Percentiles rank a stretch among this genome's conserved stretches.
Evolutionary conservation across 2,797 vertebrate species (phyloP).

Genomic region (Danio aesculapii): DNA sequence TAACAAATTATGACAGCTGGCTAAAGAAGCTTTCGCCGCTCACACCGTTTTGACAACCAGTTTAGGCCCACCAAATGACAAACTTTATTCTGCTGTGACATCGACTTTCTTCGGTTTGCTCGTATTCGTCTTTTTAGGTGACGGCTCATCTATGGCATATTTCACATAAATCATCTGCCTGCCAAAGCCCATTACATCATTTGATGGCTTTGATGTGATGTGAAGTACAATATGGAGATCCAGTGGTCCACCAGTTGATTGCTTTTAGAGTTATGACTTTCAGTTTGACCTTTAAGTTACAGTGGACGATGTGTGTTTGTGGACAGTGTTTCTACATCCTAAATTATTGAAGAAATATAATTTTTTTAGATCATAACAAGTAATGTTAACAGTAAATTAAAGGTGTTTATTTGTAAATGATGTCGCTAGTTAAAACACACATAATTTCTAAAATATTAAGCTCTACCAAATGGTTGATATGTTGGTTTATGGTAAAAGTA

Average conservation of each 20-base stretch:
- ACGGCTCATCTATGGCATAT: constrained; percentile 45
- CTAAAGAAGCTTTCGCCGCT: constrained; percentile 79
- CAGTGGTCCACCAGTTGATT: constrained; percentile 2
- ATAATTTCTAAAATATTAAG: too few relatives aligned
- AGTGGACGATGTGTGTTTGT: too few relatives aligned
- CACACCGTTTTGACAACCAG: constrained; percentile 81
- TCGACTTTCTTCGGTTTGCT: constrained; percentile 21
- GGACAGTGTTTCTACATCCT: too few relatives aligned
- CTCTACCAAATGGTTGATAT: too few relatives aligned
- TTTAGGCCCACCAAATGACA: constrained; percentile 62
- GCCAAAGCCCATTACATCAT: constrained; percentile 50
- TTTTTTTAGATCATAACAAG: too few relatives aligned
- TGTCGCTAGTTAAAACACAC: too few relatives aligned
- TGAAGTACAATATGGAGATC: constrained; percentile 12
- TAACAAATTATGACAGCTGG: constrained; percentile 90
- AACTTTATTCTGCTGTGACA: constrained; percentile 48
- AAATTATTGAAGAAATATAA: too few relatives aligned
- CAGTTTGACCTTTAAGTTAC: background rate
- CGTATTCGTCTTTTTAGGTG: constrained; percentile 52
- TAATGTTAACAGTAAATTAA: too few relatives aligned
- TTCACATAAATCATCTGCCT: constrained; percentile 44
- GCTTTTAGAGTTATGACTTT: background rate
- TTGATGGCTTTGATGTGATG: constrained; percentile 49
- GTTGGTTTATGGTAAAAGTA: too few relatives aligned
- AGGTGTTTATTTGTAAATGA: too few relatives aligned